A percentile compares a stretch with the other conserved stretches of the same genome.
These are phyloP conservation scores for Notamacropus eugenii DNA, from an alignment of 2,797 vertebrate species.

Conservation along the genomic window DNA sequence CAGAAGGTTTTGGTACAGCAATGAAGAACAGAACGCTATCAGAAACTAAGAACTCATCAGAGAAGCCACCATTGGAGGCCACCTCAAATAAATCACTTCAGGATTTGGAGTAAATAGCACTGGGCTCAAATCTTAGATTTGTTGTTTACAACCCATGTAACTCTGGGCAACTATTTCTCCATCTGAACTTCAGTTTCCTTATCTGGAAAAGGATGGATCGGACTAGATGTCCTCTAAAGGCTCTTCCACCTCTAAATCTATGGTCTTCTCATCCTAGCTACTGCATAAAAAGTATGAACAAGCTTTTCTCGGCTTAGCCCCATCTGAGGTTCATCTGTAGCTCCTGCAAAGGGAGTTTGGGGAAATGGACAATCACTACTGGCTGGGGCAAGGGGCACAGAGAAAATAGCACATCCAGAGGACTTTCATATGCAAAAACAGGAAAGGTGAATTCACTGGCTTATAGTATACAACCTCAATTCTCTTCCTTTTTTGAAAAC, in stretches of 20 bases:
- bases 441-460: background rate
- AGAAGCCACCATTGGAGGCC: background rate
- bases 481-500: background rate
- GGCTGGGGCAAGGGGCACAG: background rate
- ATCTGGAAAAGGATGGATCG: background rate
- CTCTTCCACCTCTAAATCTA: background rate
- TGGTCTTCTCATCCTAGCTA: background rate
- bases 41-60: background rate
- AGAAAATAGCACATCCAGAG: background rate
- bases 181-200: background rate
- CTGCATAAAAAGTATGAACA: background rate
- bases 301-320: background rate
- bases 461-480: background rate
- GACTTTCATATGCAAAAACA: background rate
- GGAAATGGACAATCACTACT: background rate
- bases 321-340: background rate
- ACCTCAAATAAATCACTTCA: background rate
- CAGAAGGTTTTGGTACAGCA: background rate
- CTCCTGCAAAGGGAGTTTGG: background rate
- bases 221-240: background rate
- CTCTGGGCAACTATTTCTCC: background rate
- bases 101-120: background rate
- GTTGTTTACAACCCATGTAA: background rate
- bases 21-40: background rate
- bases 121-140: background rate